Evolutionary conservation across 2,888 invertebrate genomes (phyloP).

Genomic region (Metopia argyrocephala): DNA sequence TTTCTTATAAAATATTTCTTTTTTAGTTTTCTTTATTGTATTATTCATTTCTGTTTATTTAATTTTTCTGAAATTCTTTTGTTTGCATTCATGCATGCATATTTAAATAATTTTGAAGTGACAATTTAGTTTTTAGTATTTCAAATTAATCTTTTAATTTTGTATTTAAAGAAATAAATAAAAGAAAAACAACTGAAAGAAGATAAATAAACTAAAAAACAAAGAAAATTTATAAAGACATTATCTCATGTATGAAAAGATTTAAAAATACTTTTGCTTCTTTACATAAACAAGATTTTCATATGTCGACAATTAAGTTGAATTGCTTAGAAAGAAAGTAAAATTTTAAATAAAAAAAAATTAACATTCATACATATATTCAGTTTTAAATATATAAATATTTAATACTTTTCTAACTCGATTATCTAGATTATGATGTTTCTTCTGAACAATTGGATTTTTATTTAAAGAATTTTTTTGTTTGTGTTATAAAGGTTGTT

Average conservation of each 20-base stretch:
- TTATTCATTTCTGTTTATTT: neutral
- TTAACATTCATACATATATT: neutral
- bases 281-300: neutral
- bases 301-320: constrained; percentile 31
- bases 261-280: neutral
- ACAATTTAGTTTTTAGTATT: constrained; percentile 55
- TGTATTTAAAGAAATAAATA: constrained; percentile 7
- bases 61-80: neutral
- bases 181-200: neutral
- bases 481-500: no score
- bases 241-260: neutral
- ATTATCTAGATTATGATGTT: no score
- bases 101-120: constrained; percentile 32
- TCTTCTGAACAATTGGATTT: no score
- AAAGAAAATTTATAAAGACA: neutral
- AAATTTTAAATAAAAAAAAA: neutral
- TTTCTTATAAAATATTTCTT: neutral
- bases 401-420: no score
- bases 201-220: neutral
- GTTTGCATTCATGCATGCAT: neutral
- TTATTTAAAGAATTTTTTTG: no score
- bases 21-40: neutral
- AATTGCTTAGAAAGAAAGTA: neutral
- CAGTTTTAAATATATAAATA: no score
- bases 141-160: constrained; percentile 42